Evolutionary conservation across 92 coral and sea anemone species (phyloP), one percentile per base, ranked within the genome.

Genomic region (Epizoanthus illoricatus): DNA sequence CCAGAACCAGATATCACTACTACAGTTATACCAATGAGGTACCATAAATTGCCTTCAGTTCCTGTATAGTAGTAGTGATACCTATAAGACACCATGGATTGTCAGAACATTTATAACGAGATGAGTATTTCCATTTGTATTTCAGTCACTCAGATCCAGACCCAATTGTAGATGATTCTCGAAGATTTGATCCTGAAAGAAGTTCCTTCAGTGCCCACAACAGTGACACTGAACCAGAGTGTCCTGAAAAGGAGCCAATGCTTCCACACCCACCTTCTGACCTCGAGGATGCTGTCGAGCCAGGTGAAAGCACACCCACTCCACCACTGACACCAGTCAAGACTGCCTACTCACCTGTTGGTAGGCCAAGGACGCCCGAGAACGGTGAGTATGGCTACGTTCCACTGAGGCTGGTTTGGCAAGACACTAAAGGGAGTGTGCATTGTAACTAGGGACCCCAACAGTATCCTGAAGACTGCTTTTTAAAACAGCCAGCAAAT

Each of bases 191-290:
- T 76, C 85, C 87, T 3, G 94, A 90, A 54, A 74, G 94, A 76
- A 88, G 84, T 74, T 93, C 97, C 12, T 93, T 93, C 90, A 78
- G 90, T 74, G 85, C 81, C 12, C 81, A 90, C 73, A 90, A 87
- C 81, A 88, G 94, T 28, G 94, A 86, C 52, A 79, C 17, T 13
- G 97, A 91, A 7, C 49, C 60, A 41, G 97, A 85, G 0, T 89
- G 85, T 11, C 73, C 69, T 57, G 92, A 59, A 12, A 76, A 85
- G 54, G 91, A 90, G 5, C 93, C 97, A 10, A 92, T 92, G 84
- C 94, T 94, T 33, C 86, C 84, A 63, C 85, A 76, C 36, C 58
- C 83, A 84, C 49, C 87, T 33, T 83, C 81, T 65, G 85, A 75
- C 55, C 71, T 70, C 5, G 84, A 70, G 36, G 93, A 88, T 59